Conservation (phyloP, 2,888 invertebrate species). For the Diogma glabrata region DNA sequence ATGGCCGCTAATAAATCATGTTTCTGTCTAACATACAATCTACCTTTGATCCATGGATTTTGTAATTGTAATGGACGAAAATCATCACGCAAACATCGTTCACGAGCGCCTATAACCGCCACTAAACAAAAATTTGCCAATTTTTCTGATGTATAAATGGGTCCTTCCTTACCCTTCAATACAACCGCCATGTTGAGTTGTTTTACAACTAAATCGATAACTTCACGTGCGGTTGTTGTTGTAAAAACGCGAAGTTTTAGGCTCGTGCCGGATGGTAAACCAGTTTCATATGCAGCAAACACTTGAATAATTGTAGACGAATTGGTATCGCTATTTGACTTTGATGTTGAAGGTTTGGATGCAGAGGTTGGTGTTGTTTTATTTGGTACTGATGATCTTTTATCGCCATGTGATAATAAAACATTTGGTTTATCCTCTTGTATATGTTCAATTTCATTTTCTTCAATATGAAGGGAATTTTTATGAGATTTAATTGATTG, state of each 20-base stretch:
- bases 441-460: slow-evolving; percentile 11
- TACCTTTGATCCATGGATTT: slow-evolving; percentile 91
- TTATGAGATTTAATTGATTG: slow-evolving; percentile 36
- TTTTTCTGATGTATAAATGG: slow-evolving; percentile 73
- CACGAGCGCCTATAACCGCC: slow-evolving; percentile 89
- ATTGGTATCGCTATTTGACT: slow-evolving; percentile 5
- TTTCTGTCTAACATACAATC: slow-evolving; percentile 83
- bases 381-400: background rate
- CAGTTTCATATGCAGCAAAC: slow-evolving; percentile 92
- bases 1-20: slow-evolving; percentile 80
- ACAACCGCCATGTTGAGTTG: slow-evolving; percentile 90
- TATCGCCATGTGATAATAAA: background rate
- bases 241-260: slow-evolving; percentile 88
- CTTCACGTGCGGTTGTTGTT: slow-evolving; percentile 86
- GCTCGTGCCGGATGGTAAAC: slow-evolving; percentile 84
- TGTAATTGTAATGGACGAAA: slow-evolving; percentile 87
- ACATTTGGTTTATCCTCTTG: background rate
- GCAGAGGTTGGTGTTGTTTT: background rate
- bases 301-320: slow-evolving; percentile 57
- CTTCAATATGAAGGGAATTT: slow-evolving; percentile 24
- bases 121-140: slow-evolving; percentile 86
- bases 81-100: slow-evolving; percentile 86
- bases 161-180: slow-evolving; percentile 73
- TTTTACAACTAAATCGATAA: slow-evolving; percentile 89
- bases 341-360: slow-evolving; percentile 23